phyloP scores from a whole-genome alignment of 2,113 vertebrate genomes.

The Actenoides hombroni region DNA sequence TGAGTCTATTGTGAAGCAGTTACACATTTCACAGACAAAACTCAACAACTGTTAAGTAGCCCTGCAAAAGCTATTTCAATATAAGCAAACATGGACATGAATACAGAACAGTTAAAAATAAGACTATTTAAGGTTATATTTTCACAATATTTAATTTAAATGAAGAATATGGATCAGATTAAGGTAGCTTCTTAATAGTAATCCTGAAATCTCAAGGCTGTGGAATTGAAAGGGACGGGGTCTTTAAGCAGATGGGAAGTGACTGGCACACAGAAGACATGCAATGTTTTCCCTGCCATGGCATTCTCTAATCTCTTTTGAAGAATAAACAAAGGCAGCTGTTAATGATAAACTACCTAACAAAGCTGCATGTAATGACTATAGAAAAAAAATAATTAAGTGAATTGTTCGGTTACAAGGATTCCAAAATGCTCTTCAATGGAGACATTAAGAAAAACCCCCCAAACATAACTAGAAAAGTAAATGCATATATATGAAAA shows the following conservation, averaged over 20 bases:
- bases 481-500: not conserved
- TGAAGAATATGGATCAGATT: not conserved
- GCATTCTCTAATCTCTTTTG: not conserved
- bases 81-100: not conserved
- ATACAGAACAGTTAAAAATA: not conserved
- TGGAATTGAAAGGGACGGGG: not conserved
- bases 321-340: conserved; percentile 26
- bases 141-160: not conserved
- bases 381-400: not conserved
- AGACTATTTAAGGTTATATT: not conserved
- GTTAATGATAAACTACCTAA: conserved; percentile 8
- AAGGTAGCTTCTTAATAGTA: not conserved
- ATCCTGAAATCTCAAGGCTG: not conserved
- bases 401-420: not conserved
- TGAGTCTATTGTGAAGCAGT: not conserved
- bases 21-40: not conserved
- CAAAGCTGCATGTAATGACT: not conserved
- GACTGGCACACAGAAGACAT: not conserved
- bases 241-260: not conserved
- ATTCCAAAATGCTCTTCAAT: not conserved
- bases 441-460: not conserved
- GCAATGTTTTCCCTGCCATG: not conserved
- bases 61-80: not conserved
- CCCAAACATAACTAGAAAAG: not conserved
- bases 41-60: not conserved